These are phyloP conservation scores for Euspilapteryx auroguttella DNA, from an alignment of 2,888 invertebrate species.

Conservation along the genomic window DNA sequence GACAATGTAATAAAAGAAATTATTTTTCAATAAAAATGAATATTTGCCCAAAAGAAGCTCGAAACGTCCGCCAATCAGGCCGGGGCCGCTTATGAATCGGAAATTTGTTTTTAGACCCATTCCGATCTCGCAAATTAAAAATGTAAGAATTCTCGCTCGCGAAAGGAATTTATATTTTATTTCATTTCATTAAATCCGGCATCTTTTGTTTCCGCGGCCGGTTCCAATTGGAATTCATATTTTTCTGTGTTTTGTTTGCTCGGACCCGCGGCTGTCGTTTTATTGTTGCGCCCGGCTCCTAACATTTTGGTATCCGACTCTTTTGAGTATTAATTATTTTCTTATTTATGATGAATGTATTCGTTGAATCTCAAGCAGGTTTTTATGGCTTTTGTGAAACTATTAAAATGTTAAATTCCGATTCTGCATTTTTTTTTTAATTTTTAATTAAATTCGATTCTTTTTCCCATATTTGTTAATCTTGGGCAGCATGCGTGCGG, in stretches of 20 bases:
- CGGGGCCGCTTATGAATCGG: slow-evolving; percentile 34
- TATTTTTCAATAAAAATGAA: slow-evolving; percentile 14
- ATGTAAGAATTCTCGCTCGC: slow-evolving; percentile 59
- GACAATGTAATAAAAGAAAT: slow-evolving; percentile 3
- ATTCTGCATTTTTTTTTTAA: too few relatives aligned
- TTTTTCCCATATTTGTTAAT: too few relatives aligned
- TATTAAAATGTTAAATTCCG: too few relatives aligned
- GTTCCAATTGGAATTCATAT: slow-evolving; percentile 58
- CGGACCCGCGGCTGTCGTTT: slow-evolving; percentile 47
- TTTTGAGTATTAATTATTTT: slow-evolving; percentile 55
- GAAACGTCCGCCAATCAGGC: slow-evolving; percentile 6
- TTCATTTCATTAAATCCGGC: slow-evolving; percentile 60
- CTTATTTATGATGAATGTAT: slow-evolving; percentile 52
- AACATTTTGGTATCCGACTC: slow-evolving; percentile 9
- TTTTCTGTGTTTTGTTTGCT: slow-evolving; percentile 61
- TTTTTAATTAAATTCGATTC: too few relatives aligned
- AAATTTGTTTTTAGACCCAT: slow-evolving; percentile 52
- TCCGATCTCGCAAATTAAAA: slow-evolving; percentile 53
- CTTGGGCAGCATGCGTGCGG: too few relatives aligned
- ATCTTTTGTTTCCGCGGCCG: slow-evolving; percentile 55
- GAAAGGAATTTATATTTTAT: slow-evolving; percentile 59
- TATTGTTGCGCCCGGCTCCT: slow-evolving; percentile 20
- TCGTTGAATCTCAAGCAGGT: slow-evolving; percentile 31
- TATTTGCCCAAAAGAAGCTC: slow-evolving; percentile 17
- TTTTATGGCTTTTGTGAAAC: slow-evolving; percentile 13